phyloP scores from a whole-genome alignment of 92 coral and sea anemone species.

The Nematostella vectensis region DNA sequence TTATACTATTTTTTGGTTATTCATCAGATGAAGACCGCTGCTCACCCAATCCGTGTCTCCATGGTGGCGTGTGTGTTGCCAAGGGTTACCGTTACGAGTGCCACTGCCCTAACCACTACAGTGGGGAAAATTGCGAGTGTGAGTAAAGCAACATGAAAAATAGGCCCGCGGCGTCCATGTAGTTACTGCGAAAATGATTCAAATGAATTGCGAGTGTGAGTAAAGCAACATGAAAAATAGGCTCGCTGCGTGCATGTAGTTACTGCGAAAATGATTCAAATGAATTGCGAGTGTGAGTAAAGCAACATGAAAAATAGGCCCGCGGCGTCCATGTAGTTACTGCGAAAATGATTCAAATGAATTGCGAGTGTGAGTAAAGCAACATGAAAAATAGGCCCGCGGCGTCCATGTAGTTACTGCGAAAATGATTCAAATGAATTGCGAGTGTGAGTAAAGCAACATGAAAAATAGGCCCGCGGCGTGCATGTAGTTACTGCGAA shows the following conservation, averaged over 20 bases:
- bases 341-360: too few relatives aligned
- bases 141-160: constrained; percentile 9
- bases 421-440: too few relatives aligned
- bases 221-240: background rate
- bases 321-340: too few relatives aligned
- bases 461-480: too few relatives aligned
- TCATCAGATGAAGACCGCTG: constrained; percentile 75
- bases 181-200: too few relatives aligned
- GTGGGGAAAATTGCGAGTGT: constrained; percentile 85
- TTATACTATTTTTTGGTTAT: too few relatives aligned
- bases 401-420: too few relatives aligned
- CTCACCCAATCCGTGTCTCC: constrained; percentile 87
- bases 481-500: too few relatives aligned
- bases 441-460: too few relatives aligned
- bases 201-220: constrained; percentile 94
- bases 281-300: constrained; percentile 83
- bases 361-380: constrained; percentile 75
- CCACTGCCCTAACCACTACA: constrained; percentile 85
- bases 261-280: too few relatives aligned
- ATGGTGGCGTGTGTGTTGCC: constrained; percentile 82
- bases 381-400: background rate
- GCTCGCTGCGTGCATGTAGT: too few relatives aligned
- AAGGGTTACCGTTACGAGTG: constrained; percentile 63
- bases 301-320: background rate
- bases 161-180: background rate